These are phyloP conservation scores for Prenolepis imparis DNA, from an alignment of 2,888 invertebrate species.

Conservation along the genomic window DNA sequence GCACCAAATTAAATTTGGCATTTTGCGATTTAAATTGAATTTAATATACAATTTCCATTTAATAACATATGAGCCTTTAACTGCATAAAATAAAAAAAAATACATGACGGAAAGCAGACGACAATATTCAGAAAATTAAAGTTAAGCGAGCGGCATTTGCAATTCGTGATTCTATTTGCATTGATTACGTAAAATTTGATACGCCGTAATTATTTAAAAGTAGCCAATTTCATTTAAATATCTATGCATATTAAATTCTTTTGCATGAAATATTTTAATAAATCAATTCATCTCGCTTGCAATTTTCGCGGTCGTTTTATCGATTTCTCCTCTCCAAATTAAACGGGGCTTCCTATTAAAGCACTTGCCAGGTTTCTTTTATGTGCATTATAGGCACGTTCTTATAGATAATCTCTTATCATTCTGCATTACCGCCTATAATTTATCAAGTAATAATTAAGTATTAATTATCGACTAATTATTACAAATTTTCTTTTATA, in stretches of 20 bases:
- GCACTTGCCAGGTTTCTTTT: conserved; percentile 19
- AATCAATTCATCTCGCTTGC: conserved; percentile 27
- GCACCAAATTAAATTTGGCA: neutral
- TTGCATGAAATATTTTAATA: conserved; percentile 35
- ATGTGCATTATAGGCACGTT: neutral
- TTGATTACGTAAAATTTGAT: conserved; percentile 35
- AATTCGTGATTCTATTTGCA: conserved; percentile 34
- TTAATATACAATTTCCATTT: neutral
- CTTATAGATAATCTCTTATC: conserved; percentile 2
- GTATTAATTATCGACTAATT: conserved; percentile 7
- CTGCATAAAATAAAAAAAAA: neutral
- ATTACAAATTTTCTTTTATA: neutral
- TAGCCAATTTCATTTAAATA: conserved; percentile 37
- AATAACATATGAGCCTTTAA: neutral
- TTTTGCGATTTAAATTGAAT: conserved; percentile 13
- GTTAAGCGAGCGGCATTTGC: conserved; percentile 6
- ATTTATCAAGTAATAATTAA: conserved; percentile 1
- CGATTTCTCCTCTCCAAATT: conserved; percentile 39
- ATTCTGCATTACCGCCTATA: neutral
- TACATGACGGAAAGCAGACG: neutral
- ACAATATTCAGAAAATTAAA: conserved; percentile 31
- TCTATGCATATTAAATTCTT: neutral
- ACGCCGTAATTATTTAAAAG: conserved; percentile 36
- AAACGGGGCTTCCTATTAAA: conserved; percentile 37
- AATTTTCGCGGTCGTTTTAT: conserved; percentile 1